Evolutionary conservation across 35 echinoderm and acorn worm species (phyloP).

Genomic region (Holothuria glaberrima): DNA sequence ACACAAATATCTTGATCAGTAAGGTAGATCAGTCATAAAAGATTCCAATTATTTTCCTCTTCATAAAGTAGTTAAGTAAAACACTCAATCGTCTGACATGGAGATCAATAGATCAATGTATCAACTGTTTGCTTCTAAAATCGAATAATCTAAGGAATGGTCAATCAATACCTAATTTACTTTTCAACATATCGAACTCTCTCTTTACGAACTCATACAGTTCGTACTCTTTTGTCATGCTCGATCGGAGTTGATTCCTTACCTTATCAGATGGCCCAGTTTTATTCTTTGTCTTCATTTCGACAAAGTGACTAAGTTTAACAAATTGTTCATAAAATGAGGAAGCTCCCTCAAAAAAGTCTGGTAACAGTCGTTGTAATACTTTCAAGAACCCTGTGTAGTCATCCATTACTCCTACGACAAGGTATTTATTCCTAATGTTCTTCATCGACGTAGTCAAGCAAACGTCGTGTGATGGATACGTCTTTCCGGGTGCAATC

Average conservation of each 20-base stretch:
- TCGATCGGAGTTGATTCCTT: background rate
- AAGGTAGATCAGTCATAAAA: too few relatives aligned
- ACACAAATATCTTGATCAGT: too few relatives aligned
- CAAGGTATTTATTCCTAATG: conserved; percentile 30
- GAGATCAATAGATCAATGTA: too few relatives aligned
- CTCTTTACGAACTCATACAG: conserved; percentile 31
- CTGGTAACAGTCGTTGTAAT: conserved; percentile 36
- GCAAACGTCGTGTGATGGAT: background rate
- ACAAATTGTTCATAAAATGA: conserved; percentile 24
- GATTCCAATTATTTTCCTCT: too few relatives aligned
- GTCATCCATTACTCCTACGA: conserved; percentile 57
- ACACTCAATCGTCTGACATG: too few relatives aligned
- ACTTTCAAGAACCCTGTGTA: conserved; percentile 23
- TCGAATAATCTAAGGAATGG: too few relatives aligned
- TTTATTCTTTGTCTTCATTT: conserved; percentile 50
- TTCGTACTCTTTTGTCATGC: conserved; percentile 35
- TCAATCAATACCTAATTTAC: conserved; percentile 34
- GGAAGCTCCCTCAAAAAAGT: conserved; percentile 18
- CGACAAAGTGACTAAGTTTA: conserved; percentile 1
- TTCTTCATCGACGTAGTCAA: conserved; percentile 5
- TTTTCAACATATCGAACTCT: conserved; percentile 29
- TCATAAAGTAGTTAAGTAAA: too few relatives aligned
- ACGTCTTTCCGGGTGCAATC: background rate
- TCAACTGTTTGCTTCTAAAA: too few relatives aligned
- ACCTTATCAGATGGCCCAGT: conserved; percentile 19